Percentiles rank a stretch among this genome's conserved stretches.
phyloP scores from a whole-genome alignment of 2,113 vertebrate genomes.

The Epinephelus lanceolatus region DNA sequence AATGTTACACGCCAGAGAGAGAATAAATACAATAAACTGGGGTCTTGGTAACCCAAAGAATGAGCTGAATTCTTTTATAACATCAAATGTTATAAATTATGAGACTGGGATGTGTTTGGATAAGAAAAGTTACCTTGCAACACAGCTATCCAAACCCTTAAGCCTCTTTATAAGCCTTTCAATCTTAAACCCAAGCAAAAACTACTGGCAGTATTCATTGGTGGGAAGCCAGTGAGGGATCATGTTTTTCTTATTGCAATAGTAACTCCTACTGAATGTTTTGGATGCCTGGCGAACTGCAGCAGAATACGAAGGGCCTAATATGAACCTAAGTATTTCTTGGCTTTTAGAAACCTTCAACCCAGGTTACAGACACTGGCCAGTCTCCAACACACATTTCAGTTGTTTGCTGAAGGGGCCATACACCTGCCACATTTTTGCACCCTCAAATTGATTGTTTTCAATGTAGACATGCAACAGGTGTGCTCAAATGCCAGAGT shows the following conservation, averaged over 20 bases:
- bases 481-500: too few species aligned
- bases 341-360: not conserved
- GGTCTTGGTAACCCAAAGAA: too few species aligned
- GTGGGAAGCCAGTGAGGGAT: not conserved
- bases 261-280: not conserved
- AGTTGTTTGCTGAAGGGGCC: not conserved
- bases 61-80: too few species aligned
- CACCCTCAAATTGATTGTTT: too few species aligned
- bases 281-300: not conserved
- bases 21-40: too few species aligned
- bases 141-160: not conserved
- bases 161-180: not conserved
- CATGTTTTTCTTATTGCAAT: not conserved
- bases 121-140: not conserved
- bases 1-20: too few species aligned
- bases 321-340: not conserved
- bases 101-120: too few species aligned
- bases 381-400: not conserved
- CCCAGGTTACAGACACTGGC: not conserved
- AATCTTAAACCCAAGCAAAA: slow-evolving; percentile 3
- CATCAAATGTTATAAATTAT: too few species aligned
- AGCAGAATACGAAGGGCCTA: not conserved
- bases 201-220: not conserved
- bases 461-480: too few species aligned
- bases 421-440: too few species aligned